These are phyloP conservation scores for Andrena camellia DNA, from an alignment of 2,888 invertebrate species.

Conservation along the genomic window DNA sequence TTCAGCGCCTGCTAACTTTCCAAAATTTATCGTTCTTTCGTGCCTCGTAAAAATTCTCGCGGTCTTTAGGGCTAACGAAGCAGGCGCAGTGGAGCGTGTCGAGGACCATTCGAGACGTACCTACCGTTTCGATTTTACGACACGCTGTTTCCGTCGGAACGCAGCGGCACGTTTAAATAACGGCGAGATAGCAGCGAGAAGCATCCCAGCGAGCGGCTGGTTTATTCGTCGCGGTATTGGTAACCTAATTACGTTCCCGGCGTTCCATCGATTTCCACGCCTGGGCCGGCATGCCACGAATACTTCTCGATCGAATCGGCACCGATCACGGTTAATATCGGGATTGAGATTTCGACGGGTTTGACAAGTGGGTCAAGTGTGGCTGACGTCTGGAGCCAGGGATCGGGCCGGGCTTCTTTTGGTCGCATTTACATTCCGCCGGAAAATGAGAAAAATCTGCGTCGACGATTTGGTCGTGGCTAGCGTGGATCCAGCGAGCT, in stretches of 20 bases:
- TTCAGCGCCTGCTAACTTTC: not conserved
- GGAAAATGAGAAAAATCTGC: constrained; percentile 50
- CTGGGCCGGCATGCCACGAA: constrained; percentile 37
- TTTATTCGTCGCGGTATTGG: constrained; percentile 12
- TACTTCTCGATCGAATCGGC: constrained; percentile 45
- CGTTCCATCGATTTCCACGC: constrained; percentile 47
- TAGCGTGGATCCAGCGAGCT: not conserved
- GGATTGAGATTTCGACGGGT: constrained; percentile 64
- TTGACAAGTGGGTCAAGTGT: constrained; percentile 75
- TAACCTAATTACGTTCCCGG: constrained; percentile 45
- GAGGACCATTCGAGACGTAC: too few species aligned
- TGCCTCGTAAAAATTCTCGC: not conserved
- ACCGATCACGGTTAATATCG: constrained; percentile 53
- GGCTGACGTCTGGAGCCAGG: constrained; percentile 39
- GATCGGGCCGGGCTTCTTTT: constrained; percentile 13
- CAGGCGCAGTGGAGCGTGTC: too few species aligned
- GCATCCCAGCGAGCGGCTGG: not conserved
- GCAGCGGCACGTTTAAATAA: constrained; percentile 5
- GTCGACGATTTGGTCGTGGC: not conserved
- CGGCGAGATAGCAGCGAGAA: not conserved
- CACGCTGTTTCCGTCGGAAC: too few species aligned
- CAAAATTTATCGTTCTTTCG: not conserved
- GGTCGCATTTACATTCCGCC: constrained; percentile 34
- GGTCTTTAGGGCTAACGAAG: not conserved
- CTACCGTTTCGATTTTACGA: not conserved